Conservation (phyloP, 1,140 invertebrate species). For the Campoletis sonorensis region DNA sequence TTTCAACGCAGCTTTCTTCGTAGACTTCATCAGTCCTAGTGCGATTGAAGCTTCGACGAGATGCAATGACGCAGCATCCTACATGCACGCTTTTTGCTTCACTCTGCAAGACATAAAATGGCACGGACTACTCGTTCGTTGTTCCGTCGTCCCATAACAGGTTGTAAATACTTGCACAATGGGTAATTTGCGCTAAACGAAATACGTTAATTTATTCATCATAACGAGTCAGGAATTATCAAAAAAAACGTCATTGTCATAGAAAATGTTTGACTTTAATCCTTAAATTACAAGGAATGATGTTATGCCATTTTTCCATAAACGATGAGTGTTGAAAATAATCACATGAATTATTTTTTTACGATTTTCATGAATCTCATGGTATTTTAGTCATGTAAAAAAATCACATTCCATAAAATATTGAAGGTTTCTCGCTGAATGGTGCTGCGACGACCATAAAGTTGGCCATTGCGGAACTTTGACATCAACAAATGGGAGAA, state of each 20-base stretch:
- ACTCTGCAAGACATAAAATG: neutral
- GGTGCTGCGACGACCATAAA: neutral
- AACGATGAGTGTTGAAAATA: no score
- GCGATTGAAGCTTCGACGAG: neutral
- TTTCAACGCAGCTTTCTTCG: neutral
- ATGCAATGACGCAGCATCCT: slow-evolving; percentile 6
- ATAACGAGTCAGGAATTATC: neutral
- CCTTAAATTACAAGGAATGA: neutral
- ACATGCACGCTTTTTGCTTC: neutral
- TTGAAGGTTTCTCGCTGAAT: neutral
- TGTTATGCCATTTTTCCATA: no score
- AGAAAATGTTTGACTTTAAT: neutral
- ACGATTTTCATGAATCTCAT: no score
- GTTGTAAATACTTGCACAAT: neutral
- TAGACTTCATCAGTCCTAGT: neutral
- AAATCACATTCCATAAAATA: no score
- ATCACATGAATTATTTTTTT: no score
- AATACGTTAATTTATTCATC: neutral
- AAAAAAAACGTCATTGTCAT: neutral
- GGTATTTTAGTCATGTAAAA: no score
- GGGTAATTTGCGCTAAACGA: neutral
- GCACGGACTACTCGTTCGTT: neutral
- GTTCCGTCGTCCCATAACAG: neutral
- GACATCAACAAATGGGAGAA: neutral
- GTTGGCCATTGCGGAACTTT: no score